A percentile compares a stretch with the other conserved stretches of the same genome.
phyloP scores from a whole-genome alignment of 1,140 invertebrate species.

The Drosophila burlai region DNA sequence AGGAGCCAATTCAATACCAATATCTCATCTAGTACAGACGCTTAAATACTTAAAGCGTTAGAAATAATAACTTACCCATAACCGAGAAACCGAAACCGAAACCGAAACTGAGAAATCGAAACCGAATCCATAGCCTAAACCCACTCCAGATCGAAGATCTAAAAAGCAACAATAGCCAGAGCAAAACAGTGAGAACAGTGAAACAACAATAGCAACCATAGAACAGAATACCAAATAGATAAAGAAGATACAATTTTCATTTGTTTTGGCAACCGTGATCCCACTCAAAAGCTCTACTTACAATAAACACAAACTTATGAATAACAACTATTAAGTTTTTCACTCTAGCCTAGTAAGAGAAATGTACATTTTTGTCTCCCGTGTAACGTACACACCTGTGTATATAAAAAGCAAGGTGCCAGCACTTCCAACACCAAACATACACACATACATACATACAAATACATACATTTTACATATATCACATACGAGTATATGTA shows the following conservation, averaged over 20 bases:
- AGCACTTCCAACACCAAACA: constrained; percentile 18
- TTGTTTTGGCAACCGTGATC: constrained; percentile 22
- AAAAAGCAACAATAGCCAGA: not conserved
- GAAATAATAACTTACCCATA: constrained; percentile 39
- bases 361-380: constrained; percentile 54
- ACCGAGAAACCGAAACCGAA: not conserved
- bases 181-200: not conserved
- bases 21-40: constrained; percentile 50
- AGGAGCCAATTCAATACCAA: constrained; percentile 33
- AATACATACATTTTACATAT: constrained; percentile 15
- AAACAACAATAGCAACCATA: constrained; percentile 7
- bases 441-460: not conserved
- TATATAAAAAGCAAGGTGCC: constrained; percentile 48
- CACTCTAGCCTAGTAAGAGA: constrained; percentile 49
- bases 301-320: constrained; percentile 17
- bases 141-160: constrained; percentile 12
- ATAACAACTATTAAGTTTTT: constrained; percentile 44
- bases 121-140: constrained; percentile 18
- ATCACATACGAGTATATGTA: constrained; percentile 14
- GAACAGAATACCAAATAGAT: constrained; percentile 10
- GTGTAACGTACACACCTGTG: constrained; percentile 44
- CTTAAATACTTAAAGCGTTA: constrained; percentile 42
- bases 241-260: constrained; percentile 14
- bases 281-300: constrained; percentile 34
- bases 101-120: not conserved